Evolutionary conservation across 92 coral and sea anemone genomes (phyloP), one percentile per base, ranked within the genome.

Genomic region (Hydrozoanthus gracilis): DNA sequence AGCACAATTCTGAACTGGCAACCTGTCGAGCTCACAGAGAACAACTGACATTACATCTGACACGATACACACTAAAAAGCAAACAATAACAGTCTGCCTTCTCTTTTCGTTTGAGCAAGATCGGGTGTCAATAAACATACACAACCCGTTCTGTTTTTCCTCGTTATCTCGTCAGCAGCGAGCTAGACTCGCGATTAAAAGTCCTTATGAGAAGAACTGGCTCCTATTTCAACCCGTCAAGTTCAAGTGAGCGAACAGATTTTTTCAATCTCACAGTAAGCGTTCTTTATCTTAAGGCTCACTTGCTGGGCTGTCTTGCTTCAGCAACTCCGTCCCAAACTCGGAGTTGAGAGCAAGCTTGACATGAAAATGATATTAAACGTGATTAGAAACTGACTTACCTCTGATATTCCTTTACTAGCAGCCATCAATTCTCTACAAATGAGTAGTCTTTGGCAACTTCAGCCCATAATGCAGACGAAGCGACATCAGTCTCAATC

Each of bases 161-260:
- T 80, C 85, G 69, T 80, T 80, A 66, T 80, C 73, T 80, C 73
- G 13, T 80, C 85, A 80, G 74, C 74, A 62, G 18, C 85, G 46
- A 80, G 75, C 85, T 64, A 46, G 50, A 64, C 18, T 17, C 62
- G 73, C 51, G 39, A 48, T 5, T 48, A 49, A 80, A 80, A 80
- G 66, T 50, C 46, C 61, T 17, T 80, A 80, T 58, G 51, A 58
- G 44, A 17, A 80, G 62, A 80, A 80, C 69, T 51, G 69, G 62
- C 85, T 80, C 72, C 50, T 47, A 61, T 80, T 80, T 80, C 74
- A 65, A 80, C 85, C 74, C 85, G 85, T 65, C 85, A 64, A 80
- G 85, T 80, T 80, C 61, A 35, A 18, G 85, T 65, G 85, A 80
- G 60, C 85, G 85, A 80, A 80, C 85, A 80, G 85, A 80, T 80